A percentile compares a stretch with the other conserved stretches of the same genome.
Conservation (phyloP, 2,797 vertebrate species). For the Amphiprion clarkii region DNA sequence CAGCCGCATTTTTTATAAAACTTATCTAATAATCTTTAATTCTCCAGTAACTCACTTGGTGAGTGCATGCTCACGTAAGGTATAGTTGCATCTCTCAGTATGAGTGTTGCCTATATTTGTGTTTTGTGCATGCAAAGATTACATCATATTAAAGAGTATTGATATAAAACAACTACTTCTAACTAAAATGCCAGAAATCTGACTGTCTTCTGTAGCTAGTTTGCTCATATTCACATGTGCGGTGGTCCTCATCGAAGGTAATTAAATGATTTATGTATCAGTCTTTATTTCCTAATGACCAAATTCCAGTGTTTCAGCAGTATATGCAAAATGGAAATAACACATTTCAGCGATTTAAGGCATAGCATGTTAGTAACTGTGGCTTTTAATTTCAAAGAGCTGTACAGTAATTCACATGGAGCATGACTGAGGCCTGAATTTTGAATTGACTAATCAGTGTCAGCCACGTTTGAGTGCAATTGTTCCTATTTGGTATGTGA, state of each 20-base stretch:
- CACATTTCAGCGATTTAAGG: no score
- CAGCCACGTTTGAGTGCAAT: slow-evolving; percentile 7
- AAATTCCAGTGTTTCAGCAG: background rate
- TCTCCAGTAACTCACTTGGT: no score
- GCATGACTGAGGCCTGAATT: background rate
- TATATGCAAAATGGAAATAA: background rate
- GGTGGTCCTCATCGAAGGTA: background rate
- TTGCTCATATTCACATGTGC: background rate
- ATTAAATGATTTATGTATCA: background rate
- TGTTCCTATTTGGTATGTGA: background rate
- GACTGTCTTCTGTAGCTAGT: background rate
- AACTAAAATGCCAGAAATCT: background rate
- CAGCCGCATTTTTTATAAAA: no score
- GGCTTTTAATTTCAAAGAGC: no score
- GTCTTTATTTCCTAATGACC: background rate
- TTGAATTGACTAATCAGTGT: background rate
- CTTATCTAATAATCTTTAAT: no score
- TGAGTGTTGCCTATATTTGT: no score
- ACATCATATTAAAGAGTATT: no score
- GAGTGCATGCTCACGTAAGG: no score
- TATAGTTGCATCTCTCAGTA: no score
- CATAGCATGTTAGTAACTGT: no score
- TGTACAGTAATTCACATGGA: no score
- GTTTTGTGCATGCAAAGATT: no score
- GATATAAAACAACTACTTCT: background rate